Evolutionary conservation across 2,888 invertebrate genomes (phyloP).

Genomic region (Empis livida): DNA sequence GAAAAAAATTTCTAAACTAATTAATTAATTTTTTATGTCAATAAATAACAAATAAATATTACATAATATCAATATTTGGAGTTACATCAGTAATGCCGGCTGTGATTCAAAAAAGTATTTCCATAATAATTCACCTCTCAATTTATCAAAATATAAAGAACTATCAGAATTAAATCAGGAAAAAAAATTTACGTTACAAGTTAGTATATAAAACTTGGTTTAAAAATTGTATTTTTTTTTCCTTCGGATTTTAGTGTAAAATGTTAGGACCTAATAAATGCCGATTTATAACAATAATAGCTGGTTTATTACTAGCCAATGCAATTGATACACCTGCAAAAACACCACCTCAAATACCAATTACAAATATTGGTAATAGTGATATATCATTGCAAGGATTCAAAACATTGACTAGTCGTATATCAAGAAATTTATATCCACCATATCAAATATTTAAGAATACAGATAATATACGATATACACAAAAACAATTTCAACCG

Average conservation of each 20-base stretch:
- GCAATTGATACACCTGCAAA: slow-evolving; percentile 20
- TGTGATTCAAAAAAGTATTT: no score
- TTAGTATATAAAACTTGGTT: no score
- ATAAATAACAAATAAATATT: no score
- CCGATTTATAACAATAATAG: slow-evolving; percentile 25
- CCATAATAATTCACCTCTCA: no score
- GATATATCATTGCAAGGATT: not conserved
- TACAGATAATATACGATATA: slow-evolving; percentile 28
- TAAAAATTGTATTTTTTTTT: no score
- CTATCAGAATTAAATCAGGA: no score
- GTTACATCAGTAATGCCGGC: no score
- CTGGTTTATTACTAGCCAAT: slow-evolving; percentile 22
- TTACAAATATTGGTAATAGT: not conserved
- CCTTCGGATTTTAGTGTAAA: slow-evolving; percentile 28
- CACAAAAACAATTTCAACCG: slow-evolving; percentile 25
- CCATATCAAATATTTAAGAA: slow-evolving; percentile 32
- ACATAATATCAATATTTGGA: no score
- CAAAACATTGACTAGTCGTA: slow-evolving; percentile 12
- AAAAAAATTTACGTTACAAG: no score
- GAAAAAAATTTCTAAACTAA: no score
- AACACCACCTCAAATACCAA: slow-evolving; percentile 3
- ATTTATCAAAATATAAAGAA: no score
- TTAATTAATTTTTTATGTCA: no score
- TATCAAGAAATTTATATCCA: slow-evolving; percentile 32
- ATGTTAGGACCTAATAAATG: slow-evolving; percentile 35